A percentile compares a stretch with the other conserved stretches of the same genome.
Conservation (phyloP, 2,797 vertebrate species). For the Perdix hodgsoniae region DNA sequence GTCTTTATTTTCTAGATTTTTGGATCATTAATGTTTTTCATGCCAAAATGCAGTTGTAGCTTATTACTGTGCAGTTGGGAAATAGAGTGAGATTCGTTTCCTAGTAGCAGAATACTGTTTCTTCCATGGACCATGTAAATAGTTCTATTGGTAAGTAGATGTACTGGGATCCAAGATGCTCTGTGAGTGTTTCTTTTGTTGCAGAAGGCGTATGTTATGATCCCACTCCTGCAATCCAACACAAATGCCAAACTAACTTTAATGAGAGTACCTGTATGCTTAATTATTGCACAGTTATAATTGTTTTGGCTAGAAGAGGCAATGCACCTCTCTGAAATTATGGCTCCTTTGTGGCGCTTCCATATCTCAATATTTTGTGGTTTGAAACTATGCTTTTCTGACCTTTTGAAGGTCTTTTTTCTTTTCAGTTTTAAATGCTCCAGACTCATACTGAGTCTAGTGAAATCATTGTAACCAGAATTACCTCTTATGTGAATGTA, state of each 20-base stretch:
- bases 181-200: not conserved
- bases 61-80: not conserved
- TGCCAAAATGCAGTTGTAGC: not conserved
- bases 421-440: not conserved
- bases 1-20: not conserved
- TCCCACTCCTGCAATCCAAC: not conserved
- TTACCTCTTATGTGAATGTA: not conserved
- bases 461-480: not conserved
- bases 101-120: not conserved
- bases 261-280: rapidly evolving
- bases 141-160: not conserved
- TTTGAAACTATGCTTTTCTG: not conserved
- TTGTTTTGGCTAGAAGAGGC: not conserved
- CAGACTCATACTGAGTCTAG: not conserved
- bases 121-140: not conserved
- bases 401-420: not conserved
- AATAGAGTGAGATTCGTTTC: not conserved
- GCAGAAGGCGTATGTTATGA: not conserved
- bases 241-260: not conserved
- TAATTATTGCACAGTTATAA: not conserved
- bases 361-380: not conserved
- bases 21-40: not conserved
- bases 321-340: not conserved
- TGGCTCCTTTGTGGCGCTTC: not conserved
- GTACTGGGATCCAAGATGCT: not conserved